These are phyloP conservation scores for Limnothrissa miodon DNA, from an alignment of 2,113 vertebrate genomes.

Conservation along the genomic window DNA sequence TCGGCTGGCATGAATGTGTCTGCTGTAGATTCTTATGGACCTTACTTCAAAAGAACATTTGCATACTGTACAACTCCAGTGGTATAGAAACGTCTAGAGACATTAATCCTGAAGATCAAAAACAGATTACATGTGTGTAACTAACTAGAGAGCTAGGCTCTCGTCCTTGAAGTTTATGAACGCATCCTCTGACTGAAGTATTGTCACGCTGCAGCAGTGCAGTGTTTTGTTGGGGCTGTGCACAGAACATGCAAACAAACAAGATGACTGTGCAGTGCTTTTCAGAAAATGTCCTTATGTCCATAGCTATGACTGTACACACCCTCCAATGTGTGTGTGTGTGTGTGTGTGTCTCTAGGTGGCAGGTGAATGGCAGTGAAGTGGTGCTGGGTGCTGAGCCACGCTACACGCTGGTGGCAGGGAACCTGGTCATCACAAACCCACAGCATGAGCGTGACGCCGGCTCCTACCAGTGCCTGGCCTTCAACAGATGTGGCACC, in stretches of 20 bases:
- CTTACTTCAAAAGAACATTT: no score
- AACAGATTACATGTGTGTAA: no score
- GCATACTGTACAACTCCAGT: no score
- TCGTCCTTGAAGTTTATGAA: not conserved
- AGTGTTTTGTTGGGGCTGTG: not conserved
- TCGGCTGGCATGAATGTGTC: no score
- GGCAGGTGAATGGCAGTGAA: constrained; percentile 92
- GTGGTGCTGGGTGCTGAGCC: constrained; percentile 77
- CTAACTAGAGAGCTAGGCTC: not conserved
- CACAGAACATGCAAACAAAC: not conserved
- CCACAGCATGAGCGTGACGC: constrained; percentile 78
- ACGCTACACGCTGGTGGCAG: constrained; percentile 84
- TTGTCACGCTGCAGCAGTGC: not conserved
- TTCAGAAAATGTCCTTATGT: no score
- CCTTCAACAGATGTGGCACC: constrained; percentile 85
- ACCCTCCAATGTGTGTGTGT: not conserved
- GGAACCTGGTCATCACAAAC: constrained; percentile 86
- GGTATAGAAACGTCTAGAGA: not conserved
- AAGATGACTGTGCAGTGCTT: not conserved
- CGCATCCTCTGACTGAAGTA: not conserved
- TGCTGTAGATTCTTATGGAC: no score
- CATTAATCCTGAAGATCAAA: not conserved
- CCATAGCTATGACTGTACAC: no score
- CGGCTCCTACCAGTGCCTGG: constrained; percentile 93
- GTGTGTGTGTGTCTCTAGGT: constrained; percentile 65